Evolutionary conservation across 2,113 vertebrate genomes (phyloP).

Genomic region (Chaetura pelagica): DNA sequence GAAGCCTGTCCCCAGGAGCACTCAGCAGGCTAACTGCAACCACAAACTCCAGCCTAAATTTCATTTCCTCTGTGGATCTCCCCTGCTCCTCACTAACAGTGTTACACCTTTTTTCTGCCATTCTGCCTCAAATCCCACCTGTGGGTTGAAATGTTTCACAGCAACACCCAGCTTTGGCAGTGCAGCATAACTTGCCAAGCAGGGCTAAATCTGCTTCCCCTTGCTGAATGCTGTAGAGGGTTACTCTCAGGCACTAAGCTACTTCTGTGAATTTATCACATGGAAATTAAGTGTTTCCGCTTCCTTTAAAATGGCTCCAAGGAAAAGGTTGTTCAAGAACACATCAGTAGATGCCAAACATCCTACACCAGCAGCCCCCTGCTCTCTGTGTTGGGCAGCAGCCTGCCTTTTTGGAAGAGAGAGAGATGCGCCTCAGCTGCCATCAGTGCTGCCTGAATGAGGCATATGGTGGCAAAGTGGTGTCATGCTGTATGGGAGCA

Average conservation of each 20-base stretch:
- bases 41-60: accelerated
- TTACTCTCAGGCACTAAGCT: neutral
- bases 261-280: neutral
- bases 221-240: neutral
- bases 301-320: neutral
- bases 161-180: neutral
- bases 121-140: neutral
- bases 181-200: neutral
- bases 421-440: neutral
- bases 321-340: neutral
- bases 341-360: accelerated
- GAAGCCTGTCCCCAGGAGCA: neutral
- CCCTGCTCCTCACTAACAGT: neutral
- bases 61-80: neutral
- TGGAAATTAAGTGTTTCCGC: neutral
- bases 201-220: neutral
- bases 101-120: neutral
- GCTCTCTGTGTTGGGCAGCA: neutral
- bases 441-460: neutral
- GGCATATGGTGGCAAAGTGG: neutral
- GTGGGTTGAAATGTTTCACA: neutral
- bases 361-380: neutral
- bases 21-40: neutral
- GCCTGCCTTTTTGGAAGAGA: neutral
- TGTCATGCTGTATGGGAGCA: neutral